A percentile compares a stretch with the other conserved stretches of the same genome.
Conservation (phyloP, 2,888 invertebrate species). For the Oligia latruncula region DNA sequence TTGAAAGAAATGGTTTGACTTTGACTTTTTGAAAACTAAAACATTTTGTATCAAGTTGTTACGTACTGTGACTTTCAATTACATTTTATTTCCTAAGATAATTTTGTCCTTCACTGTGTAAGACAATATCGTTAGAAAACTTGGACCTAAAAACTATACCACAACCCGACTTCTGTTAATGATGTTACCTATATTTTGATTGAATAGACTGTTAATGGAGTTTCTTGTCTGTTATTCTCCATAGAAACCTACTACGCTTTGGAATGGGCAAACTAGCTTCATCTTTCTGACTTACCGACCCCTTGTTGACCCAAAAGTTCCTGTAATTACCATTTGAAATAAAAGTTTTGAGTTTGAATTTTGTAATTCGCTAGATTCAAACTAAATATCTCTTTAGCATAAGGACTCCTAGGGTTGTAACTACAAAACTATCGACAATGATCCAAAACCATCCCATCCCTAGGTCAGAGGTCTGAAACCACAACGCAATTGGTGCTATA, state of each 20-base stretch:
- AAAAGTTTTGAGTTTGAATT: neutral
- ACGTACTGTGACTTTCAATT: neutral
- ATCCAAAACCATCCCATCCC: conserved; percentile 11
- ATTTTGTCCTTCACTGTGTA: neutral
- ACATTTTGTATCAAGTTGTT: neutral
- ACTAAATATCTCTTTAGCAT: neutral
- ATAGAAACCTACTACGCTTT: too few relatives aligned
- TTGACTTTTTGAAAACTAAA: neutral
- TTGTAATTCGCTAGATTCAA: neutral
- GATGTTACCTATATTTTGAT: too few relatives aligned
- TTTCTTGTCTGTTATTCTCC: too few relatives aligned
- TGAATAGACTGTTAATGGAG: too few relatives aligned
- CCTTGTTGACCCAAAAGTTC: neutral
- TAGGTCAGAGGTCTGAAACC: conserved; percentile 38
- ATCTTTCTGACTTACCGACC: neutral
- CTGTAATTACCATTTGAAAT: neutral
- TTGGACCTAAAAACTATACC: neutral
- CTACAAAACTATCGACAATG: conserved; percentile 27
- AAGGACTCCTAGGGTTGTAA: conserved; percentile 5
- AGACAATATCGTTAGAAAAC: neutral
- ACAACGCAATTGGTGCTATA: conserved; percentile 44
- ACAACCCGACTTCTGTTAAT: neutral
- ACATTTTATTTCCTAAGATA: neutral
- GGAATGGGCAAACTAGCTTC: neutral
- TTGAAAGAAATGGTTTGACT: too few relatives aligned